A percentile compares a stretch with the other conserved stretches of the same genome.
Conservation (phyloP, 2,113 vertebrate species). For the Chrysochloris asiatica region DNA sequence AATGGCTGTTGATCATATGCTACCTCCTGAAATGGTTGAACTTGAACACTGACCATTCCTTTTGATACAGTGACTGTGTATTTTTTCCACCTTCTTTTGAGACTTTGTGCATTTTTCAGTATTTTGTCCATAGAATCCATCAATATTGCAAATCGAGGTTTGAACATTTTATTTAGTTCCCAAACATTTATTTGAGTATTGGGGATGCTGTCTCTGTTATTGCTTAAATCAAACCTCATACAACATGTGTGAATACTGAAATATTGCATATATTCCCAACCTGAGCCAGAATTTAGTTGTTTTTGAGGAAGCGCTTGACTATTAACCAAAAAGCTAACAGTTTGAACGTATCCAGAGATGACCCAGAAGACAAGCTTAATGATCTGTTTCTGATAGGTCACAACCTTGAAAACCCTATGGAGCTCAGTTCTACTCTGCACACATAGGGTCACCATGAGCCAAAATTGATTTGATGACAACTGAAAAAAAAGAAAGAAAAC, state of each 20-base stretch:
- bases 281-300: neutral
- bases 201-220: neutral
- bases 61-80: too few species aligned
- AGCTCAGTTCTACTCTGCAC: neutral
- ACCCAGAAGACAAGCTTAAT: neutral
- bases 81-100: too few species aligned
- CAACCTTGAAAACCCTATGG: neutral
- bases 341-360: neutral
- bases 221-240: neutral
- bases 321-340: neutral
- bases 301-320: neutral
- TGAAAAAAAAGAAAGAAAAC: neutral
- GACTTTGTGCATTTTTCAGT: too few species aligned
- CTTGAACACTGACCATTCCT: too few species aligned
- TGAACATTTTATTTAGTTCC: too few species aligned
- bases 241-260: neutral
- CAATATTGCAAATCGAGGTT: too few species aligned
- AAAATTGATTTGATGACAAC: neutral
- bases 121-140: too few species aligned
- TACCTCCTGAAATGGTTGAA: too few species aligned
- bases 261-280: neutral
- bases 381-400: neutral
- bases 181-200: neutral
- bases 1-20: too few species aligned
- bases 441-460: neutral